These are phyloP conservation scores for Lonchura striata DNA, from an alignment of 2,113 vertebrate species.

Conservation along the genomic window DNA sequence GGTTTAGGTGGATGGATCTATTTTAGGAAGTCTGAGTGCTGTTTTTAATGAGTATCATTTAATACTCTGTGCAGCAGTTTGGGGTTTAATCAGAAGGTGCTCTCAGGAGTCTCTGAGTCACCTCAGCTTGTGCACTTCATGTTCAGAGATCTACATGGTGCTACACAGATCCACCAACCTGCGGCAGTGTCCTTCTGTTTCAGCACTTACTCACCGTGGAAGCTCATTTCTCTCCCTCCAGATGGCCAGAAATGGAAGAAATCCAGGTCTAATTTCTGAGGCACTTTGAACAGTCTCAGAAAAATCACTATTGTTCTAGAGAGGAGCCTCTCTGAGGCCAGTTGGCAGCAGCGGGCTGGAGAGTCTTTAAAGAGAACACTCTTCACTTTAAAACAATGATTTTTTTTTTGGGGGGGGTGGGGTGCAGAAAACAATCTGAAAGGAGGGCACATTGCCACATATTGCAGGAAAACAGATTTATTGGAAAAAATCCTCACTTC, in stretches of 20 bases:
- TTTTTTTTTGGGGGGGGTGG: not conserved
- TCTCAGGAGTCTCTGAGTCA: not conserved
- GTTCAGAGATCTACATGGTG: not conserved
- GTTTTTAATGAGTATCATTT: not conserved
- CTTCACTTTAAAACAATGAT: constrained; percentile 12
- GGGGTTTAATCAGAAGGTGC: not conserved
- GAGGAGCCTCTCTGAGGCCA: constrained; percentile 23
- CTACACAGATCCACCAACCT: constrained; percentile 22
- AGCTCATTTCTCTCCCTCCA: constrained; percentile 58
- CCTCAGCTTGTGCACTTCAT: not conserved
- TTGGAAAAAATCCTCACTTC: not conserved
- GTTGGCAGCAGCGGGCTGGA: constrained; percentile 43
- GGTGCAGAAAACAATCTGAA: not conserved
- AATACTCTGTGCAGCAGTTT: not conserved
- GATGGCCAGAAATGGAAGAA: constrained; percentile 63
- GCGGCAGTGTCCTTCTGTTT: constrained; percentile 34
- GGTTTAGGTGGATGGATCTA: not conserved
- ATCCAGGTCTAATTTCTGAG: constrained; percentile 64
- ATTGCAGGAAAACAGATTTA: constrained; percentile 1
- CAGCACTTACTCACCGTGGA: not conserved
- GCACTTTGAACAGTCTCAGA: constrained; percentile 40
- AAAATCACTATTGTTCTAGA: constrained; percentile 61
- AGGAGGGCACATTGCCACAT: not conserved
- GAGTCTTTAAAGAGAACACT: constrained; percentile 37
- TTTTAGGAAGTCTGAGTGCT: not conserved